Conservation (phyloP, 1,140 invertebrate species). For the Drosophila tsacasi region DNA sequence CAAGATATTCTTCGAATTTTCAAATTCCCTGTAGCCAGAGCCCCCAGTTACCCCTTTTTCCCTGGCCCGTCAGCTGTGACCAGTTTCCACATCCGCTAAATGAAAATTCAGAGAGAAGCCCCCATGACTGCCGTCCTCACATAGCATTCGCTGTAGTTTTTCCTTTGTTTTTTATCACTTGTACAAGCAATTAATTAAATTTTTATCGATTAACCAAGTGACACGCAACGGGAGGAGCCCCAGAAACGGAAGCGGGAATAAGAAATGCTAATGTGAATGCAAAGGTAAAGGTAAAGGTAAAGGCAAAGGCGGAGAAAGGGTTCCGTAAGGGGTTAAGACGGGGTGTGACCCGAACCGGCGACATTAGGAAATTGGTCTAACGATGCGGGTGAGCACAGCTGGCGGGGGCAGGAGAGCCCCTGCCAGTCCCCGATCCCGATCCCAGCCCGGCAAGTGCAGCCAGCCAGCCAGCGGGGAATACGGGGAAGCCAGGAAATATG, state of each 20-base stretch:
- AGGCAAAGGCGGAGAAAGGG: conserved; percentile 6
- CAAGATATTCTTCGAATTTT: neutral
- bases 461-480: conserved; percentile 58
- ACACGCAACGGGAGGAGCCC: conserved; percentile 35
- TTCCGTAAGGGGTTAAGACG: neutral
- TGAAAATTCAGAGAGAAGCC: neutral
- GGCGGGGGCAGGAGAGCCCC: conserved; percentile 2
- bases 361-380: conserved; percentile 76
- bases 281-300: neutral
- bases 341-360: conserved; percentile 57
- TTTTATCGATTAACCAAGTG: conserved; percentile 74
- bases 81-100: conserved; percentile 14
- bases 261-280: conserved; percentile 50
- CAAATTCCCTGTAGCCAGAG: neutral
- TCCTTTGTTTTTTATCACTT: conserved; percentile 58
- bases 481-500: conserved; percentile 54
- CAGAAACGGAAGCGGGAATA: neutral
- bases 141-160: conserved; percentile 8
- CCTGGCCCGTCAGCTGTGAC: conserved; percentile 64
- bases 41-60: conserved; percentile 4
- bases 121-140: neutral
- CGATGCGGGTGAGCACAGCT: conserved; percentile 78
- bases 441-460: conserved; percentile 55
- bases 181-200: conserved; percentile 74
- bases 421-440: neutral